Conservation (phyloP, 2,113 vertebrate genomes). For the Apteryx mantelli region DNA sequence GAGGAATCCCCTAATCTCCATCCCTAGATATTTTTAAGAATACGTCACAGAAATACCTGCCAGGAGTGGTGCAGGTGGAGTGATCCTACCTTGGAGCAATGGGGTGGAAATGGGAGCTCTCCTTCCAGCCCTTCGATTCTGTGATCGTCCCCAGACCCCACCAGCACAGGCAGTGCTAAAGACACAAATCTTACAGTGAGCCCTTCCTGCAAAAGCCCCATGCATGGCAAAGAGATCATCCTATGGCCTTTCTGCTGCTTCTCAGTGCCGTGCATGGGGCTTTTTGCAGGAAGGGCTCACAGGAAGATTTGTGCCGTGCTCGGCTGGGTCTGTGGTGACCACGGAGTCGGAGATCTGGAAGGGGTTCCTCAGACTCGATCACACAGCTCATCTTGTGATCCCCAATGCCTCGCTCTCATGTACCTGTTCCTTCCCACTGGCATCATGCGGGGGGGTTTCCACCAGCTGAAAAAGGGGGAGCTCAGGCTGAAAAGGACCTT, state of each 20-base stretch:
- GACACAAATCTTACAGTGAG: neutral
- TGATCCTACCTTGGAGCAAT: neutral
- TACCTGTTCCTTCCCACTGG: neutral
- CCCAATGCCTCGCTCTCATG: neutral
- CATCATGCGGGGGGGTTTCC: neutral
- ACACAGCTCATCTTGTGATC: neutral
- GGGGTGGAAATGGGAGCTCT: neutral
- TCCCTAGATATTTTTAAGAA: neutral
- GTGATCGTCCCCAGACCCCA: neutral
- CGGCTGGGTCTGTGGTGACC: neutral
- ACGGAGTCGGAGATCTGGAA: neutral
- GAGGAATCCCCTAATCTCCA: neutral
- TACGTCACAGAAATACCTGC: neutral
- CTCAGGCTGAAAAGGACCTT: neutral
- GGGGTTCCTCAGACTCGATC: neutral
- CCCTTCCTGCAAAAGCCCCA: no score
- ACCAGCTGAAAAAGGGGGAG: neutral
- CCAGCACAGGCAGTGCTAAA: neutral
- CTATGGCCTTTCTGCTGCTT: neutral
- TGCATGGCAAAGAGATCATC: no score
- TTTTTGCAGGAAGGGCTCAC: neutral
- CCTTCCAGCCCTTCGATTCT: neutral
- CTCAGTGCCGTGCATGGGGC: accelerated
- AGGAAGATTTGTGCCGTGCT: neutral
- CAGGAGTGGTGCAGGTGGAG: neutral